Conservation (phyloP, 2,113 vertebrate genomes). For the Cavia aperea region DNA sequence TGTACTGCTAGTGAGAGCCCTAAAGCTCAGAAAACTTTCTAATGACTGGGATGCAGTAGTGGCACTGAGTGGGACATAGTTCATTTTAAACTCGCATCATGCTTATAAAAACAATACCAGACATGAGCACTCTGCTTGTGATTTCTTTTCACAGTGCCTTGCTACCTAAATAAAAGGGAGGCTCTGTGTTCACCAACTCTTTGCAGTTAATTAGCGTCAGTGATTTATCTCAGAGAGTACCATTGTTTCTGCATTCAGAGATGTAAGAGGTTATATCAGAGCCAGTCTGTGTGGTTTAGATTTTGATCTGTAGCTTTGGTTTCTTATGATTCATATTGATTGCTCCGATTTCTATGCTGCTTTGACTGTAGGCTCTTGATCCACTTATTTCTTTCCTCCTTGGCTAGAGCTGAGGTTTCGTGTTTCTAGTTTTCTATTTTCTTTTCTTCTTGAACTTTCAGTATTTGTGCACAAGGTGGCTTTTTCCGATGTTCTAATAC, state of each 20-base stretch:
- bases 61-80: slow-evolving; percentile 14
- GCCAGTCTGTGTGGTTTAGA: slow-evolving; percentile 62
- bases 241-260: slow-evolving; percentile 62
- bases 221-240: slow-evolving; percentile 65
- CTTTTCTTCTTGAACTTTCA: slow-evolving; percentile 65
- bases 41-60: neutral
- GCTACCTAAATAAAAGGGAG: slow-evolving; percentile 48
- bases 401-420: slow-evolving; percentile 59
- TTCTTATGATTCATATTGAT: slow-evolving; percentile 76
- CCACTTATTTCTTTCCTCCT: slow-evolving; percentile 69
- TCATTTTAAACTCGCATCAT: slow-evolving; percentile 23
- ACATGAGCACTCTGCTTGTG: slow-evolving; percentile 18
- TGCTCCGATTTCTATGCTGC: slow-evolving; percentile 74
- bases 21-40: neutral
- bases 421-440: slow-evolving; percentile 70
- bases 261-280: slow-evolving; percentile 68
- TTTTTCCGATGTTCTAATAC: neutral
- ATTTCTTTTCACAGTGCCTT: slow-evolving; percentile 28
- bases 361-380: slow-evolving; percentile 72
- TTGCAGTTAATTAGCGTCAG: slow-evolving; percentile 69
- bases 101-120: slow-evolving; percentile 24
- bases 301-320: slow-evolving; percentile 73
- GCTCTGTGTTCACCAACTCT: slow-evolving; percentile 57
- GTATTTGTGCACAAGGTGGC: slow-evolving; percentile 37
- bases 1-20: neutral